Percentiles rank a stretch among this genome's conserved stretches.
Conservation (phyloP, 2,888 invertebrate species). For the Amphiduros pacificus region DNA sequence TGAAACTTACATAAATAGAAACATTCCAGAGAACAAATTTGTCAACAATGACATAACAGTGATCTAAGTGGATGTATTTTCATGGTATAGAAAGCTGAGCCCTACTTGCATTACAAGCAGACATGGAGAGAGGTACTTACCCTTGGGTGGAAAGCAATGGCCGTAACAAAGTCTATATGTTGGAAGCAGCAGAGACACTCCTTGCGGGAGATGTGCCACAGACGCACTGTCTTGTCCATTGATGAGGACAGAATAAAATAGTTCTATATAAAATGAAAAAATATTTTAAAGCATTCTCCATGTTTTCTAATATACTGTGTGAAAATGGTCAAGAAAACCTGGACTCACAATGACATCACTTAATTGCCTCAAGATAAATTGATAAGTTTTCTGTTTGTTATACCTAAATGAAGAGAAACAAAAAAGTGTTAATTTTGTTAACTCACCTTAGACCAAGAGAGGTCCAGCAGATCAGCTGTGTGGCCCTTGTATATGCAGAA, state of each 20-base stretch:
- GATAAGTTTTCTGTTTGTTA: too few species aligned
- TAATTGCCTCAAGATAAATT: too few species aligned
- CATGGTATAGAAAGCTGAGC: too few species aligned
- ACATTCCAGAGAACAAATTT: neutral
- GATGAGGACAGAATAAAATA: conserved; percentile 96
- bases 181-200: conserved; percentile 99
- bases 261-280: conserved; percentile 67
- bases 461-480: conserved; percentile 92
- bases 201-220: conserved; percentile 96
- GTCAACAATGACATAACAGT: neutral
- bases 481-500: conserved; percentile 94
- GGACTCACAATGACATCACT: too few species aligned
- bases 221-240: conserved; percentile 95
- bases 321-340: too few species aligned
- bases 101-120: neutral
- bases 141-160: conserved; percentile 93
- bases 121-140: conserved; percentile 33
- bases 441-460: conserved; percentile 90
- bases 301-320: too few species aligned
- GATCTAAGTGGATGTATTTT: neutral
- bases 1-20: too few species aligned
- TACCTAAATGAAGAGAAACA: neutral
- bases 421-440: neutral
- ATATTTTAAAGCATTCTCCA: too few species aligned
- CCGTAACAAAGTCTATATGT: conserved; percentile 98